Conservation (phyloP, 2,888 invertebrate genomes). For the Ophion obscuratus region DNA sequence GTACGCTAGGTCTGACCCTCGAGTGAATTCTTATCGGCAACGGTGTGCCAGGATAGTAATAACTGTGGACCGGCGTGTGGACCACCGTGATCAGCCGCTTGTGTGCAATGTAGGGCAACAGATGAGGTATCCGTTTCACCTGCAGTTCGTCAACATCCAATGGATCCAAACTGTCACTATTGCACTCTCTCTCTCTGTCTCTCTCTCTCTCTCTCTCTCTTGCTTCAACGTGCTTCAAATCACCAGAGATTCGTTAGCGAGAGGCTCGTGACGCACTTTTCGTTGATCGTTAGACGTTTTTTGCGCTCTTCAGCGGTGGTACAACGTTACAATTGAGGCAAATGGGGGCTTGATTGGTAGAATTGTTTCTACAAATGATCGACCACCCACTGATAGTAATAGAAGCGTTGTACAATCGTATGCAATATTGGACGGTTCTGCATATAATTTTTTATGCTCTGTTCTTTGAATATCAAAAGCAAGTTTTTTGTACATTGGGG, state of each 20-base stretch:
- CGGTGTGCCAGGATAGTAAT: slow-evolving; percentile 79
- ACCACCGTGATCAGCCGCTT: slow-evolving; percentile 82
- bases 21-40: slow-evolving; percentile 81
- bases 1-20: slow-evolving; percentile 81
- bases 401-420: too few species aligned
- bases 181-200: not conserved
- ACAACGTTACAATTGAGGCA: too few species aligned
- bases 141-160: slow-evolving; percentile 69
- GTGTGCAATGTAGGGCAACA: slow-evolving; percentile 84
- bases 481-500: too few species aligned
- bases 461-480: too few species aligned
- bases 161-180: slow-evolving; percentile 59
- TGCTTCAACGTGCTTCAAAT: not conserved
- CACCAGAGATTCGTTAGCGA: slow-evolving; percentile 14
- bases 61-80: slow-evolving; percentile 80
- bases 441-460: too few species aligned
- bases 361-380: too few species aligned
- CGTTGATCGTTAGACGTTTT: too few species aligned
- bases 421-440: too few species aligned
- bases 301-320: too few species aligned
- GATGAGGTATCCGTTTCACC: slow-evolving; percentile 79
- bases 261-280: not conserved
- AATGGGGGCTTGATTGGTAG: too few species aligned
- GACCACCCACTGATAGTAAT: too few species aligned
- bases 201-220: slow-evolving; percentile 3